Evolutionary conservation across 1,140 invertebrate species (phyloP).

Genomic region (Drosophila kanapiae): DNA sequence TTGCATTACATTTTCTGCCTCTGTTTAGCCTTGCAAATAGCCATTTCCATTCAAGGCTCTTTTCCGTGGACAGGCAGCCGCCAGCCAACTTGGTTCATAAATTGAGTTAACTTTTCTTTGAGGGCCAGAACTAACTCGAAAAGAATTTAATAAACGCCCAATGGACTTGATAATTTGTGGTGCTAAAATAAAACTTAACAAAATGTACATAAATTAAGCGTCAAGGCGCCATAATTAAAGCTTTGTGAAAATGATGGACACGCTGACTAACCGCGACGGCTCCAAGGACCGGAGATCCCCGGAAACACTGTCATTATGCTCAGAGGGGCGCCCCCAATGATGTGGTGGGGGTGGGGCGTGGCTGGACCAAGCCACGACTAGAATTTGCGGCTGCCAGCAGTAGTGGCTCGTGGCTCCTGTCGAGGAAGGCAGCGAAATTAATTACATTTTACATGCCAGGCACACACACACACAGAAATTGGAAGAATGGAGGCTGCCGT

Average conservation of each 20-base stretch:
- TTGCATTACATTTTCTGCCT: neutral
- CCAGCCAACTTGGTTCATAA: conserved; percentile 18
- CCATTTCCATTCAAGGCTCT: conserved; percentile 5
- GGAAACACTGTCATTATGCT: conserved; percentile 46
- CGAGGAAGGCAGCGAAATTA: conserved; percentile 66
- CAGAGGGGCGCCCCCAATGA: neutral
- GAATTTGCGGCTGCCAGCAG: conserved; percentile 39
- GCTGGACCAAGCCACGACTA: conserved; percentile 9
- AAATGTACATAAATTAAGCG: conserved; percentile 82
- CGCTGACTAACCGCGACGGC: conserved; percentile 60
- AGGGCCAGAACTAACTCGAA: conserved; percentile 16
- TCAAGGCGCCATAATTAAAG: conserved; percentile 78
- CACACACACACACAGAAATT: conserved; percentile 57
- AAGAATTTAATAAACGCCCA: conserved; percentile 76
- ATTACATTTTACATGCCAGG: conserved; percentile 79
- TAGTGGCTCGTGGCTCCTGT: conserved; percentile 44
- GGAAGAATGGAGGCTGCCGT: neutral
- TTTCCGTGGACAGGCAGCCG: too few relatives aligned
- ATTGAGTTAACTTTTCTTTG: conserved; percentile 38
- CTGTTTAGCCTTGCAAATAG: conserved; percentile 18
- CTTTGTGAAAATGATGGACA: conserved; percentile 72
- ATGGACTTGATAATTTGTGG: conserved; percentile 81
- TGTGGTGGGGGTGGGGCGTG: neutral
- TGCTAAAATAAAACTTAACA: conserved; percentile 77
- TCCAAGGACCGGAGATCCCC: conserved; percentile 22